phyloP scores from a whole-genome alignment of 2,113 vertebrate species.

The Zingel zingel region DNA sequence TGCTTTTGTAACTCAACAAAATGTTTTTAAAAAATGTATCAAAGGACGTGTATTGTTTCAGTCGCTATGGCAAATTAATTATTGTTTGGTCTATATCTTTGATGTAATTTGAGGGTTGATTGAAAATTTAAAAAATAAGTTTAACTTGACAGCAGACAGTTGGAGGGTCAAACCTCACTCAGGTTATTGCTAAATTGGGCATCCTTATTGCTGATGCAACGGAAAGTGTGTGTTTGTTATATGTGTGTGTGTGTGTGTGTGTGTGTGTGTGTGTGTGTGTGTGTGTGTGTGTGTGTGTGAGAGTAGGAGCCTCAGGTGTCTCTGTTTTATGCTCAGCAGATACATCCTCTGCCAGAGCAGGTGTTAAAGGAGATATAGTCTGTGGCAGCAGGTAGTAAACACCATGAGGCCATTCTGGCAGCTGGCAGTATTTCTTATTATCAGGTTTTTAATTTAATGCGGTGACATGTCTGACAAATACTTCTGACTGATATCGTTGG shows the following conservation, averaged over 20 bases:
- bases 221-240: too few relatives aligned
- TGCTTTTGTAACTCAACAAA: too few relatives aligned
- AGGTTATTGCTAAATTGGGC: slow-evolving; percentile 24
- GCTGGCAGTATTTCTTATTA: slow-evolving; percentile 24
- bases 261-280: neutral
- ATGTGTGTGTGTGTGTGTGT: neutral
- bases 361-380: slow-evolving; percentile 36
- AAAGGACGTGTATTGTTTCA: too few relatives aligned
- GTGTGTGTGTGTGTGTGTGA: neutral
- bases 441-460: slow-evolving; percentile 20
- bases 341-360: slow-evolving; percentile 25
- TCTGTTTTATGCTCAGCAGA: slow-evolving; percentile 29
- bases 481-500: slow-evolving; percentile 29
- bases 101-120: neutral
- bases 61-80: too few relatives aligned
- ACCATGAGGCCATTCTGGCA: slow-evolving; percentile 36
- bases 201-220: slow-evolving; percentile 31
- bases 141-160: neutral
- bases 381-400: slow-evolving; percentile 27
- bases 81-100: too few relatives aligned
- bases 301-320: slow-evolving; percentile 35
- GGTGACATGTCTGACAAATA: slow-evolving; percentile 16
- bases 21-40: too few relatives aligned
- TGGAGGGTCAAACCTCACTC: neutral
- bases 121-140: neutral